Evolutionary conservation across 2,888 invertebrate genomes (phyloP), one percentile per base, ranked within the genome.

Genomic region (Altica lythri): DNA sequence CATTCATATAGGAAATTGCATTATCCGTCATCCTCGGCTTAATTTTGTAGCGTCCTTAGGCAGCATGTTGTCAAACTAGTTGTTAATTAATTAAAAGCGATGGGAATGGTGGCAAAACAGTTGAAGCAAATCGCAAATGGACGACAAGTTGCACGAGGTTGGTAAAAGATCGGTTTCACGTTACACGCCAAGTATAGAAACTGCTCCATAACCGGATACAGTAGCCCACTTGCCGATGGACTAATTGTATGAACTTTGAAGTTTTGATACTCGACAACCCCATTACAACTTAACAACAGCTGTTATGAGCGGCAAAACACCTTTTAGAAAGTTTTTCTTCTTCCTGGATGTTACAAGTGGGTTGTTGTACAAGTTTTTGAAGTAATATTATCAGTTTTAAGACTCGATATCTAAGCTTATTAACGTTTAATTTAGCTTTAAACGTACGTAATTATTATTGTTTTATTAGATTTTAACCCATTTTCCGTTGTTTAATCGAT

Each of bases 201-300:
- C 49, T 40, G 16, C 49, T 49, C 29, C 22, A 32, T 12, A 49
- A 49, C 49, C 49, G 49, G 49, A 49, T 49, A 49, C 40, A 5
- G 2, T 6, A 5, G 19, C 19, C 10, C n/a, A 19, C 38, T 44
- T 19, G 48, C 16, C 19, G 38, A 49, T 40, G 40, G 40, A 49
- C 40, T 49, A 49, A 49, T 49, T 49, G 49, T 49, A 19, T 40
- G 19, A 22, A 42, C 49, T 49, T 42, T 30, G 49, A 49, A 49
- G 48, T 49, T 37, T 30, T 32, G 40, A 49, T 17, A 49, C 32
- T 17, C 19, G 6, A 37, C 19, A n/a, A 17, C 18, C 30, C 18
- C 4, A 30, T 12, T 16, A 25, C 46, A 35, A 25, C 30, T 18
- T 35, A 30, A 17, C 35, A 18, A 12, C 46, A 46, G 46, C 34